Evolutionary conservation across 2,113 vertebrate genomes (phyloP).

Genomic region (Corapipo altera): DNA sequence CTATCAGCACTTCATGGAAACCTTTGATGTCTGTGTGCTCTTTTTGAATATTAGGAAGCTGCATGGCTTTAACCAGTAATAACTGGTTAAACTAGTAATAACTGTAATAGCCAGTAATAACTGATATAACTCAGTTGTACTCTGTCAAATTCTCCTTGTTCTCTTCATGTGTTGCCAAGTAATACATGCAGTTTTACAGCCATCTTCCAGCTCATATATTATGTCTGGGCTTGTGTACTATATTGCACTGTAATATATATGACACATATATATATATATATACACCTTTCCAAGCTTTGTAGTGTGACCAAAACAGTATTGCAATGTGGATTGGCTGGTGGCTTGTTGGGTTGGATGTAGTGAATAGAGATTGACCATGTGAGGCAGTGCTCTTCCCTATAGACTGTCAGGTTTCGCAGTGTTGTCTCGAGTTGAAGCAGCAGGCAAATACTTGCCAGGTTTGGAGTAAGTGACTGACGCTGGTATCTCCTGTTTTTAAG

Average conservation of each 20-base stretch:
- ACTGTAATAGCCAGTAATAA: too few species aligned
- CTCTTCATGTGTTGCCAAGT: not conserved
- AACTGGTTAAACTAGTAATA: too few species aligned
- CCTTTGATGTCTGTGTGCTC: not conserved
- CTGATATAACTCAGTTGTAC: not conserved
- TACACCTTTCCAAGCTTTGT: not conserved
- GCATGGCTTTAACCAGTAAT: not conserved
- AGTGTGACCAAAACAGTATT: not conserved
- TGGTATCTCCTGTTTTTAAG: not conserved
- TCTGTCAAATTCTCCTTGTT: not conserved
- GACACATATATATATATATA: not conserved
- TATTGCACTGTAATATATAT: not conserved
- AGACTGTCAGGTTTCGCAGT: not conserved
- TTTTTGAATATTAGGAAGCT: not conserved
- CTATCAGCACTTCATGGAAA: not conserved
- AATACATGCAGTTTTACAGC: not conserved
- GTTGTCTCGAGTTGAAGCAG: not conserved
- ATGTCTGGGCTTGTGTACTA: not conserved
- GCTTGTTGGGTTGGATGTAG: not conserved
- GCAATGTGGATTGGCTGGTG: not conserved
- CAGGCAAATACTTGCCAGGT: not conserved
- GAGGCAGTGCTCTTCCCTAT: not conserved
- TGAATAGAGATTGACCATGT: not conserved
- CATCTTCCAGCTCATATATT: not conserved
- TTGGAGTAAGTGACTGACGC: not conserved